Evolutionary conservation across 1,140 invertebrate genomes (phyloP).

Genomic region (Drosophila micromelanica): DNA sequence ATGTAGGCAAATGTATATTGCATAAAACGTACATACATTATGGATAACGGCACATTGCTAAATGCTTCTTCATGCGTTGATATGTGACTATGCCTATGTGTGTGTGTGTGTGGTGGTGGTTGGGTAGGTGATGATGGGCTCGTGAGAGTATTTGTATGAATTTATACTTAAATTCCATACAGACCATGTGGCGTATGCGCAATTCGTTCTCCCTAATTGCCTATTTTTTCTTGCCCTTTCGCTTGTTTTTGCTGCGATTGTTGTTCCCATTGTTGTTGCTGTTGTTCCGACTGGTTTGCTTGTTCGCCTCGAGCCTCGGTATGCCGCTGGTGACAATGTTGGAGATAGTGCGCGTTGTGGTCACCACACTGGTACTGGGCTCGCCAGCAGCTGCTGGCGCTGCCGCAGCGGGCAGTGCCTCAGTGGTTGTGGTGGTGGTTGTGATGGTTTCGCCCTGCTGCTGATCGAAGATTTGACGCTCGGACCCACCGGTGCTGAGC

Average conservation of each 20-base stretch:
- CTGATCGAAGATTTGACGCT: slow-evolving; percentile 73
- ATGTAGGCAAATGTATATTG: slow-evolving; percentile 19
- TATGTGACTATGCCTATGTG: slow-evolving; percentile 42
- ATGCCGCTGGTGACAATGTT: slow-evolving; percentile 80
- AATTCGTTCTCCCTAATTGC: slow-evolving; percentile 33
- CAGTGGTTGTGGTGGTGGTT: slow-evolving; percentile 79
- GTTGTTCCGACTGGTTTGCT: slow-evolving; percentile 52
- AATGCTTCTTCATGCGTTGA: slow-evolving; percentile 49
- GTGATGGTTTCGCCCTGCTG: slow-evolving; percentile 77
- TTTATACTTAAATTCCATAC: slow-evolving; percentile 51
- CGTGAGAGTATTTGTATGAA: slow-evolving; percentile 26
- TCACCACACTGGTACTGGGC: slow-evolving; percentile 72
- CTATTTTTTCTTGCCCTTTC: slow-evolving; percentile 75
- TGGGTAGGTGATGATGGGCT: slow-evolving; percentile 6
- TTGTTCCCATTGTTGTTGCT: slow-evolving; percentile 45
- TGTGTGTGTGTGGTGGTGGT: slow-evolving; percentile 1
- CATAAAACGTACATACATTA: slow-evolving; percentile 23
- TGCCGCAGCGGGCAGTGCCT: slow-evolving; percentile 40
- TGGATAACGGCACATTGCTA: slow-evolving; percentile 43
- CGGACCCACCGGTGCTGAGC: slow-evolving; percentile 57
- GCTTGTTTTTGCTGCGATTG: slow-evolving; percentile 65
- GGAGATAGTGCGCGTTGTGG: slow-evolving; percentile 76
- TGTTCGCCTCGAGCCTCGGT: slow-evolving; percentile 54
- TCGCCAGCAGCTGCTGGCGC: slow-evolving; percentile 33
- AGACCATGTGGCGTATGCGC: slow-evolving; percentile 63